A percentile compares a stretch with the other conserved stretches of the same genome.
phyloP scores from a whole-genome alignment of 2,888 invertebrate genomes.

The Synergus japonicus region DNA sequence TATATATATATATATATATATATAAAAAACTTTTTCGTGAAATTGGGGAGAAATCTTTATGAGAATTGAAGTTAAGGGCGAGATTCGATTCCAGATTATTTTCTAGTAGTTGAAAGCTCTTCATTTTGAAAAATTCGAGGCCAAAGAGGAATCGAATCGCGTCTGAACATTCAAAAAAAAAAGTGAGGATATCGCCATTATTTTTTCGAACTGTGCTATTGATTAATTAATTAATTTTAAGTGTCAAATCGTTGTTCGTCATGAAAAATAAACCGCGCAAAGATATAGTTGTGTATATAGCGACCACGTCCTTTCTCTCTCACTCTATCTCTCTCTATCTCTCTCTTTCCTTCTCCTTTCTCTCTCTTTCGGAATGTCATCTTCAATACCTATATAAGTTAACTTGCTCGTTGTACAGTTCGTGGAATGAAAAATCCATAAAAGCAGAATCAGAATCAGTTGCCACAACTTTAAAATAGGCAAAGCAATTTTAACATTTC shows the following conservation, averaged over 20 bases:
- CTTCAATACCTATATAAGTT: constrained; percentile 20
- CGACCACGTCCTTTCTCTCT: constrained; percentile 28
- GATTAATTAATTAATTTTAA: not conserved
- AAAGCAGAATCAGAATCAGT: not conserved
- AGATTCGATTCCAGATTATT: constrained; percentile 30
- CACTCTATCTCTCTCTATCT: too few species aligned
- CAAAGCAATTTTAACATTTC: not conserved
- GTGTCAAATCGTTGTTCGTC: not conserved
- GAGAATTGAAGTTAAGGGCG: not conserved
- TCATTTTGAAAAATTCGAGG: not conserved
- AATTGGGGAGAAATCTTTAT: not conserved
- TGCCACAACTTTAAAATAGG: not conserved
- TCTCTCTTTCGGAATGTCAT: constrained; percentile 29
- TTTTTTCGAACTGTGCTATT: constrained; percentile 28
- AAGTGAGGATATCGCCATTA: not conserved
- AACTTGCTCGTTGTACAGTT: constrained; percentile 33
- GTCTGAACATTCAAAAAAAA: not conserved
- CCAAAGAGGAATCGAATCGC: constrained; percentile 17
- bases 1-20: not conserved
- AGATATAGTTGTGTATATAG: constrained; percentile 20
- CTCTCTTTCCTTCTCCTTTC: constrained; percentile 30
- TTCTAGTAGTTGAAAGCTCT: constrained; percentile 12
- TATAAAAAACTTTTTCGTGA: not conserved
- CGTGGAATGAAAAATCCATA: constrained; percentile 12
- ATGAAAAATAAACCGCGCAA: constrained; percentile 15